Evolutionary conservation across 2,113 vertebrate species (phyloP).

Genomic region (Prionailurus bengalensis): DNA sequence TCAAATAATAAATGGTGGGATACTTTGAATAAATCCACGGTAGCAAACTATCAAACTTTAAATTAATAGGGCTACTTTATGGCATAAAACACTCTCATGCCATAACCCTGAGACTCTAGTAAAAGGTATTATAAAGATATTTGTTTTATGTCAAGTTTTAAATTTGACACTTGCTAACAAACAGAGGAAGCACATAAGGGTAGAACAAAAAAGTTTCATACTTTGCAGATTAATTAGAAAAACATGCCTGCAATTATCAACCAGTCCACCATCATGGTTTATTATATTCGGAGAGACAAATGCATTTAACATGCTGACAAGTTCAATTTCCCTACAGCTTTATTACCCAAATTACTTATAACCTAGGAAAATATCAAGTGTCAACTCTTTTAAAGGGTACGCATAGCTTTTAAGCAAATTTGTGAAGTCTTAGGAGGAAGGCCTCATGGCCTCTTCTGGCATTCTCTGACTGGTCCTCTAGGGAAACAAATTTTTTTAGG

Average conservation of each 20-base stretch:
- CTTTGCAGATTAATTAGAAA: conserved; percentile 83
- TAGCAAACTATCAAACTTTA: neutral
- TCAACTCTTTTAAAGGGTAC: conserved; percentile 69
- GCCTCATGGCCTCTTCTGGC: neutral
- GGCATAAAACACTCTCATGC: conserved; percentile 37
- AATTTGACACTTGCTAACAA: conserved; percentile 64
- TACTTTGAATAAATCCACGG: neutral
- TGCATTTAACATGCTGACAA: conserved; percentile 85
- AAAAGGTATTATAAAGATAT: neutral
- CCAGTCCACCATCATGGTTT: conserved; percentile 69
- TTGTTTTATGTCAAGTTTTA: conserved; percentile 57
- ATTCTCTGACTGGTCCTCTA: neutral
- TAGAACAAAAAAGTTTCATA: conserved; percentile 44
- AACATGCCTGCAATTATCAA: conserved; percentile 74
- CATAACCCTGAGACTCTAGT: neutral
- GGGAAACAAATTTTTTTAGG: neutral
- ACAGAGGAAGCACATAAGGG: conserved; percentile 63
- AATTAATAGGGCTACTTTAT: neutral
- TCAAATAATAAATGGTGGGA: neutral
- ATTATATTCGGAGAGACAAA: conserved; percentile 85
- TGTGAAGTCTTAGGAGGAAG: conserved; percentile 44
- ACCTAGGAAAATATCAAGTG: conserved; percentile 83
- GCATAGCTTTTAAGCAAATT: conserved; percentile 66
- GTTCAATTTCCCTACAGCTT: conserved; percentile 87
- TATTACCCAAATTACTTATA: conserved; percentile 87